phyloP scores from a whole-genome alignment of 2,888 invertebrate genomes.

The Exocentrus adspersus region DNA sequence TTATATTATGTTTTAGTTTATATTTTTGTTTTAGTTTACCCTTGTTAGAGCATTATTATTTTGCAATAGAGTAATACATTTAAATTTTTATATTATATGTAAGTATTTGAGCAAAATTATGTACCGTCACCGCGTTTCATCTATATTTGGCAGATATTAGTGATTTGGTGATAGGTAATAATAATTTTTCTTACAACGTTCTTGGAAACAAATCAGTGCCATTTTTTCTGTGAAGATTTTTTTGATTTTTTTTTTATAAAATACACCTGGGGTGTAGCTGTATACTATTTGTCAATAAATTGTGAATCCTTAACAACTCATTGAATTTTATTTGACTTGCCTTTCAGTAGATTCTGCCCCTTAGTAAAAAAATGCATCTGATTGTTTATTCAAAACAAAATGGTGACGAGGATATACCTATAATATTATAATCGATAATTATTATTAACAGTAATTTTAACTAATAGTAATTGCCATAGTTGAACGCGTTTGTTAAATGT shows the following conservation, averaged over 20 bases:
- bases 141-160: background rate
- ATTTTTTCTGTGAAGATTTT: slow-evolving; percentile 27
- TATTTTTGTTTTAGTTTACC: slow-evolving; percentile 22
- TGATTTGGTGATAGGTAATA: background rate
- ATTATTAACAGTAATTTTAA: no score
- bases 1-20: slow-evolving; percentile 22
- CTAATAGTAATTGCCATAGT: no score
- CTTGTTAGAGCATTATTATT: slow-evolving; percentile 23
- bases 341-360: no score
- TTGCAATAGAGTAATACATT: slow-evolving; percentile 3
- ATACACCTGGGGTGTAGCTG: background rate
- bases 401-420: no score
- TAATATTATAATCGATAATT: no score
- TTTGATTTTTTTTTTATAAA: background rate
- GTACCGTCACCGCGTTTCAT: background rate
- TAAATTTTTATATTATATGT: slow-evolving; percentile 5
- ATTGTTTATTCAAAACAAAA: no score
- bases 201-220: slow-evolving; percentile 17
- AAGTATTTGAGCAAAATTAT: slow-evolving; percentile 13
- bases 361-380: no score
- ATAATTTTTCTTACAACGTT: slow-evolving; percentile 17
- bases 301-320: background rate
- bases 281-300: background rate
- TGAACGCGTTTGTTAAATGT: no score
- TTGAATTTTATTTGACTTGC: no score